These are phyloP conservation scores for Eupelmus urozonus DNA, from an alignment of 2,888 invertebrate genomes.

Conservation along the genomic window DNA sequence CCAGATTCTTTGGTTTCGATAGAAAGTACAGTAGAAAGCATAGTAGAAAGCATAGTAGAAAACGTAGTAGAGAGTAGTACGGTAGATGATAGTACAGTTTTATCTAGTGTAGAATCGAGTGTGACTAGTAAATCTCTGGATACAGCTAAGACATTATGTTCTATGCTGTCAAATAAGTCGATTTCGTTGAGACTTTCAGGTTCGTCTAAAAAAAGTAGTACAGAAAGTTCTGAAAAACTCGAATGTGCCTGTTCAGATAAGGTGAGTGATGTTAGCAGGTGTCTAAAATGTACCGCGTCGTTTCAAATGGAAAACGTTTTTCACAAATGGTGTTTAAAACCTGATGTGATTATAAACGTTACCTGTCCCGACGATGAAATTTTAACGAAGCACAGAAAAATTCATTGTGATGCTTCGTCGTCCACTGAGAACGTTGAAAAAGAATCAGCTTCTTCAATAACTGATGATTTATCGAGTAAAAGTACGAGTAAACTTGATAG, in stretches of 20 bases:
- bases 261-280: conserved; percentile 26
- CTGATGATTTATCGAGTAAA: neutral
- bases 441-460: conserved; percentile 1
- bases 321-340: conserved; percentile 72
- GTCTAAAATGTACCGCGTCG: conserved; percentile 53
- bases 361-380: conserved; percentile 77
- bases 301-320: conserved; percentile 67
- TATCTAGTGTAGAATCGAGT: neutral
- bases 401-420: neutral
- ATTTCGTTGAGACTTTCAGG: neutral
- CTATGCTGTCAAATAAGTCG: neutral
- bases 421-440: conserved; percentile 1
- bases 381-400: conserved; percentile 10
- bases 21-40: neutral
- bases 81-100: no score
- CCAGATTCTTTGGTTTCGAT: neutral
- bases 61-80: no score
- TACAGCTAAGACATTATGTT: conserved; percentile 1
- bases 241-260: conserved; percentile 2
- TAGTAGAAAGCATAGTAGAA: neutral
- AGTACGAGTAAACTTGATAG: neutral
- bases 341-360: conserved; percentile 80
- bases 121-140: neutral
- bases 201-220: no score
- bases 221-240: neutral